phyloP scores from a whole-genome alignment of 1,140 invertebrate species.

The Hycleus cichorii region DNA sequence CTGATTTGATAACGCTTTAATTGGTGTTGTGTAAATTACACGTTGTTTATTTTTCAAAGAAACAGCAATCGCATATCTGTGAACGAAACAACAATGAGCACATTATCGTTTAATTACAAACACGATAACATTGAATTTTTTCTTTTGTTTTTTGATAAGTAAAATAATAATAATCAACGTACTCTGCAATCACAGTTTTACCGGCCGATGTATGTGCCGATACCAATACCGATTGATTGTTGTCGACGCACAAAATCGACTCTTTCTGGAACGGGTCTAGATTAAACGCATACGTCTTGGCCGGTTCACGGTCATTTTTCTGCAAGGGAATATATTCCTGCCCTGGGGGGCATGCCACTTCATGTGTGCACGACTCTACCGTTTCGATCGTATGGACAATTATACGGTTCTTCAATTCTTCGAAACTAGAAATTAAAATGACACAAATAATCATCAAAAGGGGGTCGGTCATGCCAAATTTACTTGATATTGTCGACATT shows the following conservation, averaged over 20 bases:
- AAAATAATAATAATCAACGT: conserved; percentile 45
- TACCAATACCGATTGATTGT: conserved; percentile 95
- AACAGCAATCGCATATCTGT: conserved; percentile 64
- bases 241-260: conserved; percentile 95
- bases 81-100: neutral
- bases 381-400: conserved; percentile 82
- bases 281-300: conserved; percentile 90
- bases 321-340: conserved; percentile 72
- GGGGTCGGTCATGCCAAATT: conserved; percentile 7
- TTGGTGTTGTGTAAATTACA: conserved; percentile 99
- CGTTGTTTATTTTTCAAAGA: conserved; percentile 66
- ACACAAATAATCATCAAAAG: too few species aligned
- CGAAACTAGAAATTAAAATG: conserved; percentile 51
- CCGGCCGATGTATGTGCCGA: conserved; percentile 99
- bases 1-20: conserved; percentile 99
- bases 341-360: conserved; percentile 84
- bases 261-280: conserved; percentile 98
- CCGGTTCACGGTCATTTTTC: conserved; percentile 56
- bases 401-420: conserved; percentile 58
- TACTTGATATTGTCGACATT: conserved; percentile 35
- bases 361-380: conserved; percentile 83
- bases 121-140: neutral
- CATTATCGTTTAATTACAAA: neutral
- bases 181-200: conserved; percentile 98
- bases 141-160: neutral